These are phyloP conservation scores for Eristalis intricaria DNA, from an alignment of 2,888 invertebrate species.

Conservation along the genomic window DNA sequence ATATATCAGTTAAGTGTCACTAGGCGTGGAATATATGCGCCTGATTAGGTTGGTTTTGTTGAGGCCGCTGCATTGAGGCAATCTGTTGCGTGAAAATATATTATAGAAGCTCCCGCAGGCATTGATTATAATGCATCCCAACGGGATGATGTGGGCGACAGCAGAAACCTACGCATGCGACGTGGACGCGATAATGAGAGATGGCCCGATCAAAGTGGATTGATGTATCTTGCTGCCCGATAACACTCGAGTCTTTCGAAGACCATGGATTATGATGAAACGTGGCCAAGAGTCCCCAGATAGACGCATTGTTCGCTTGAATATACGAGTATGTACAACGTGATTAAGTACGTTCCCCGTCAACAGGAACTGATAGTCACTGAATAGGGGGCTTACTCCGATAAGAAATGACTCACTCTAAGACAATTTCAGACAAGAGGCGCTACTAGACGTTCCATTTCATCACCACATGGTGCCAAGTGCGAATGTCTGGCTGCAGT, in stretches of 20 bases:
- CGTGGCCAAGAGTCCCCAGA: background rate
- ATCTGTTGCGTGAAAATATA: constrained; percentile 12
- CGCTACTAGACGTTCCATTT: too few relatives aligned
- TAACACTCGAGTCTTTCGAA: background rate
- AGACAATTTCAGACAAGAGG: too few relatives aligned
- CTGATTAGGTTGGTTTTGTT: constrained; percentile 45
- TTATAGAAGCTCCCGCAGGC: background rate
- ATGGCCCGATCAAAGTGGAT: background rate
- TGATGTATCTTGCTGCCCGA: background rate
- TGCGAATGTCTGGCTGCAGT: constrained; percentile 14
- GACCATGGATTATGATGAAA: background rate
- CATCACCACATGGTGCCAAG: background rate
- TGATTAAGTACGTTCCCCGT: too few relatives aligned
- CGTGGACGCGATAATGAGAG: background rate
- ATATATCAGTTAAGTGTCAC: constrained; percentile 69
- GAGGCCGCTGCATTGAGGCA: constrained; percentile 9
- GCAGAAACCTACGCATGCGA: background rate
- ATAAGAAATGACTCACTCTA: too few relatives aligned
- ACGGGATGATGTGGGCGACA: background rate
- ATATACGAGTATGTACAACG: background rate
- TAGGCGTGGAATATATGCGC: constrained; percentile 64
- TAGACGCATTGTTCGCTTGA: background rate
- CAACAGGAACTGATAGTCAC: too few relatives aligned
- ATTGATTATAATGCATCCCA: background rate
- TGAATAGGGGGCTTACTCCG: too few relatives aligned